These are phyloP conservation scores for Rhopalosiphum nymphaeae DNA, from an alignment of 2,888 invertebrate genomes.

Conservation along the genomic window DNA sequence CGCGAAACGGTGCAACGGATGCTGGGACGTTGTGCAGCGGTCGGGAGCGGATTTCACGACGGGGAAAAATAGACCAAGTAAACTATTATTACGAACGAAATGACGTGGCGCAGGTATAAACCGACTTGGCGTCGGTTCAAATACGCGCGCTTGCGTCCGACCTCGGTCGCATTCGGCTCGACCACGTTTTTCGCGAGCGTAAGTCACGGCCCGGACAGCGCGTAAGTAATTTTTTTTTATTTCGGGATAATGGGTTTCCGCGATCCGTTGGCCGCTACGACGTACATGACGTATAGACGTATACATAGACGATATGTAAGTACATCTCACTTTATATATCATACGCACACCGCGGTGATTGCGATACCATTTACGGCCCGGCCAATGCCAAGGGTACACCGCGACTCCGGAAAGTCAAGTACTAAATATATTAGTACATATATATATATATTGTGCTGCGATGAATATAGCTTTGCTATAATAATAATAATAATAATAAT, in stretches of 20 bases:
- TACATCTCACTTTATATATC: neutral
- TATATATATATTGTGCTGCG: neutral
- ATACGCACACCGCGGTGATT: neutral
- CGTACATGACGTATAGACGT: neutral
- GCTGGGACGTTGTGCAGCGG: no score
- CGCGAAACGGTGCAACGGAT: no score
- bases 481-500: neutral
- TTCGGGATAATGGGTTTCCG: neutral
- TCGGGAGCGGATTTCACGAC: neutral
- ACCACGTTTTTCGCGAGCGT: neutral
- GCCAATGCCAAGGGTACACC: slow-evolving; percentile 59
- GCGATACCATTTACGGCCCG: slow-evolving; percentile 47
- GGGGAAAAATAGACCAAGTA: neutral
- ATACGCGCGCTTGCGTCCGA: neutral
- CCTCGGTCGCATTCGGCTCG: neutral
- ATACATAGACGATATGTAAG: neutral
- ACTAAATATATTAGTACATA: neutral
- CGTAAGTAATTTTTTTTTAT: neutral
- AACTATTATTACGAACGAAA: neutral
- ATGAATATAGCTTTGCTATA: neutral
- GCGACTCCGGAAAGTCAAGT: neutral
- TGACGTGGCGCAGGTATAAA: neutral
- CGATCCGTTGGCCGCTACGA: neutral
- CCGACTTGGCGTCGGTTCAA: neutral
- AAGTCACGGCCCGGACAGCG: neutral